Evolutionary conservation across 2,797 vertebrate species (phyloP).

Genomic region (Phoebastria nigripes): DNA sequence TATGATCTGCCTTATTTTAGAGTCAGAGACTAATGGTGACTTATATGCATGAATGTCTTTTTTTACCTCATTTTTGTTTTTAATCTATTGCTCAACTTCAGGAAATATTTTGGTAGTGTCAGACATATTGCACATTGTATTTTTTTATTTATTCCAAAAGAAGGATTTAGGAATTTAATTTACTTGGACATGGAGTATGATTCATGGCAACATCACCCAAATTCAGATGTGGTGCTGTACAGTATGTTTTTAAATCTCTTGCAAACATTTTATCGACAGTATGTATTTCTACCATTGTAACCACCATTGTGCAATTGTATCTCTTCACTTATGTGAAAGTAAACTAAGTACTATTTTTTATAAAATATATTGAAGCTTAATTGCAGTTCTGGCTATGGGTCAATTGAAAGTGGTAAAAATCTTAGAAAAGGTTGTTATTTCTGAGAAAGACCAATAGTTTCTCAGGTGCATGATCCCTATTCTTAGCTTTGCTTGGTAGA

Average conservation of each 20-base stretch:
- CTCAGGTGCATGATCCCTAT: background rate
- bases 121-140: constrained; percentile 50
- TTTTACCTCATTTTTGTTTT: constrained; percentile 75
- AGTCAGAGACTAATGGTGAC: constrained; percentile 77
- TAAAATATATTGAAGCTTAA: constrained; percentile 76
- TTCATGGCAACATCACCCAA: constrained; percentile 43
- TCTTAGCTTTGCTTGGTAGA: background rate
- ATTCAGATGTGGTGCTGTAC: constrained; percentile 77
- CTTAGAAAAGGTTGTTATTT: background rate
- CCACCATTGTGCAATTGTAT: constrained; percentile 79
- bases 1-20: constrained; percentile 83
- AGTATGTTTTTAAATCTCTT: constrained; percentile 77
- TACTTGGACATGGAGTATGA: constrained; percentile 19
- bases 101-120: constrained; percentile 71
- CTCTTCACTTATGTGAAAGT: constrained; percentile 83
- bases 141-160: constrained; percentile 62
- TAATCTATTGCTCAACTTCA: constrained; percentile 70
- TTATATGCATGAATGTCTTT: constrained; percentile 89
- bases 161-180: constrained; percentile 45
- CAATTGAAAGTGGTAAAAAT: constrained; percentile 15
- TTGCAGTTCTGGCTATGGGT: constrained; percentile 47
- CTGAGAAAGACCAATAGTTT: background rate
- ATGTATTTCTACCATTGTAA: constrained; percentile 81
- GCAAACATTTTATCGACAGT: constrained; percentile 70
- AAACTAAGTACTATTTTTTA: constrained; percentile 88